Conservation (phyloP, 2,797 vertebrate species). For the Spinus pinus region DNA sequence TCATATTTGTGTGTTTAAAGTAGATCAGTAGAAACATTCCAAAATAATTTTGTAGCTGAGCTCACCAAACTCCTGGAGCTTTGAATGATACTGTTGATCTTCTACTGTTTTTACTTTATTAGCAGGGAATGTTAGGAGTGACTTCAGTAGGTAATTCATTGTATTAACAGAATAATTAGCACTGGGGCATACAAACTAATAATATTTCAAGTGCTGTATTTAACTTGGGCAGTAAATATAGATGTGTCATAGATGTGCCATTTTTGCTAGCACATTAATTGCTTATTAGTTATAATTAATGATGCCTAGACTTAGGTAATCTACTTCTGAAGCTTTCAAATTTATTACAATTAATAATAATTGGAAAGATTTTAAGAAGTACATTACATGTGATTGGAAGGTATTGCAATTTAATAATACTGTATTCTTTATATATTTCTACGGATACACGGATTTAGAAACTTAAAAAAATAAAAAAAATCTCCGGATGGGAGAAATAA, state of each 20-base stretch:
- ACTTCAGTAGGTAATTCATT: neutral
- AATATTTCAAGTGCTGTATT: neutral
- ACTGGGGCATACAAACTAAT: neutral
- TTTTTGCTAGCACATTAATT: neutral
- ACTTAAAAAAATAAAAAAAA: neutral
- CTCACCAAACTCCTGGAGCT: neutral
- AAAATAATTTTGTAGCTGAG: neutral
- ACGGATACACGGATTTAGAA: neutral
- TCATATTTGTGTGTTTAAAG: neutral
- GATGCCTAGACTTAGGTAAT: neutral
- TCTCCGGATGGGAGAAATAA: neutral
- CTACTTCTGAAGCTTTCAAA: conserved; percentile 28
- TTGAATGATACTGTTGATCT: neutral
- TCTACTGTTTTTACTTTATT: neutral
- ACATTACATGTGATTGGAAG: neutral
- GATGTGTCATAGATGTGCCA: neutral
- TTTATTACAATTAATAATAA: conserved; percentile 25
- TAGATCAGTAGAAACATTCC: neutral
- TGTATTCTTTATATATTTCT: neutral
- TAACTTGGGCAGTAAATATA: neutral
- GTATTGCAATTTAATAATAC: neutral
- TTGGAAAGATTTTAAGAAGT: neutral
- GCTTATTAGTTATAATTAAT: conserved; percentile 32
- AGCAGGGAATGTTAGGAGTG: neutral
- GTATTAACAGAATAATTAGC: neutral